A percentile compares a stretch with the other conserved stretches of the same genome.
Conservation (phyloP, 2,888 invertebrate genomes). For the Acronicta aceris region DNA sequence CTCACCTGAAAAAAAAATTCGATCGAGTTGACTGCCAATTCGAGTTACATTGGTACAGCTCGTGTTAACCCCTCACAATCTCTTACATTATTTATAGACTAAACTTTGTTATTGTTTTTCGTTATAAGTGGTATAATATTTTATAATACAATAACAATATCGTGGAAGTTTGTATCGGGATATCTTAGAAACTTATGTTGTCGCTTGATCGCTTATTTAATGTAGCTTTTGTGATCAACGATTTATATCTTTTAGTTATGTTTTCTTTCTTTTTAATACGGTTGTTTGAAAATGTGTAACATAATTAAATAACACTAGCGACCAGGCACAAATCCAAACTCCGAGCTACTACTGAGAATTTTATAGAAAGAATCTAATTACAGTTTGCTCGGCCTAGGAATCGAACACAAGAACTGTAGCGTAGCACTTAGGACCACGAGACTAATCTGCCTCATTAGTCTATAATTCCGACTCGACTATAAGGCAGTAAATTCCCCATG, state of each 20-base stretch:
- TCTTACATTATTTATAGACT: conserved; percentile 80
- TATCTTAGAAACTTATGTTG: conserved; percentile 51
- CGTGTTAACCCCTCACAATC: conserved; percentile 62
- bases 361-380: too few relatives aligned
- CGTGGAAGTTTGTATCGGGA: conserved; percentile 49
- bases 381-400: too few relatives aligned
- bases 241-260: not conserved
- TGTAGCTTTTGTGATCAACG: conserved; percentile 14
- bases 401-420: too few relatives aligned
- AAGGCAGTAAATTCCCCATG: too few relatives aligned
- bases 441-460: too few relatives aligned
- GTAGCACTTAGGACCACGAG: too few relatives aligned
- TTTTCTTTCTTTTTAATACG: too few relatives aligned
- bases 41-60: conserved; percentile 56
- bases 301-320: too few relatives aligned
- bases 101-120: conserved; percentile 81
- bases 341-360: too few relatives aligned
- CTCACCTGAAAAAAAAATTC: not conserved
- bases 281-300: too few relatives aligned
- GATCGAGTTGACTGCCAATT: not conserved
- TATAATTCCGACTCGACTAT: too few relatives aligned
- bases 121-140: conserved; percentile 70
- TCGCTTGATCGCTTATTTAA: conserved; percentile 51
- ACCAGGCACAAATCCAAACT: too few relatives aligned
- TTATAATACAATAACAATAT: conserved; percentile 62